Conservation (phyloP, 2,113 vertebrate genomes). For the Centropus bengalensis region DNA sequence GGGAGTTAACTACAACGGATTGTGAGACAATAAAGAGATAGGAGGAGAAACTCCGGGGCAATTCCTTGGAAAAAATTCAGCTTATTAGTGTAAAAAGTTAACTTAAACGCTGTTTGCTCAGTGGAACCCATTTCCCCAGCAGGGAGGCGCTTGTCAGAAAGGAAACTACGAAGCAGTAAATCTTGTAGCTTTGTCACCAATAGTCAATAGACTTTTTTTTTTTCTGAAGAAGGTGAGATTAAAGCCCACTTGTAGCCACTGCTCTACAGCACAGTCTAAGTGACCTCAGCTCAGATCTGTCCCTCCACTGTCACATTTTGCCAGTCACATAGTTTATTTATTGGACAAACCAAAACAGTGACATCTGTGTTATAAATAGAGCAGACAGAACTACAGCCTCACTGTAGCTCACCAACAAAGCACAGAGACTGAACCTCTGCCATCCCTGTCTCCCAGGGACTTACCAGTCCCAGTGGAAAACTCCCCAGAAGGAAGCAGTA, state of each 20-base stretch:
- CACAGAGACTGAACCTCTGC: background rate
- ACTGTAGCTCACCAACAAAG: constrained; percentile 11
- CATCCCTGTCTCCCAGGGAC: background rate
- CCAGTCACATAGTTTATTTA: constrained; percentile 14
- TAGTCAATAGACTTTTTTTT: background rate
- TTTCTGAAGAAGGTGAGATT: background rate
- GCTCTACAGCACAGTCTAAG: background rate
- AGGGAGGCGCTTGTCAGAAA: background rate
- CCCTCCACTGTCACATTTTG: background rate
- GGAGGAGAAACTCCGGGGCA: background rate
- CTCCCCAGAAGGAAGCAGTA: background rate
- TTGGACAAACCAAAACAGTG: background rate
- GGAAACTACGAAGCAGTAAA: background rate
- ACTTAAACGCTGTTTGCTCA: background rate
- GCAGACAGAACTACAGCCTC: constrained; percentile 3
- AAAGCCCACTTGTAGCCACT: background rate
- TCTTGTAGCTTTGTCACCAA: background rate
- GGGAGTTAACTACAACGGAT: background rate
- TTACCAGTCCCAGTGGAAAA: background rate
- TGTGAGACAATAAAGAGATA: background rate
- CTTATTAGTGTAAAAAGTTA: background rate
- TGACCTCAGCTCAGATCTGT: background rate
- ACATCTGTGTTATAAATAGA: constrained; percentile 46
- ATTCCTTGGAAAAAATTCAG: background rate
- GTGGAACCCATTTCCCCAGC: background rate